Conservation (phyloP, 1,140 invertebrate genomes). For the Ctenoplectra terminalis region DNA sequence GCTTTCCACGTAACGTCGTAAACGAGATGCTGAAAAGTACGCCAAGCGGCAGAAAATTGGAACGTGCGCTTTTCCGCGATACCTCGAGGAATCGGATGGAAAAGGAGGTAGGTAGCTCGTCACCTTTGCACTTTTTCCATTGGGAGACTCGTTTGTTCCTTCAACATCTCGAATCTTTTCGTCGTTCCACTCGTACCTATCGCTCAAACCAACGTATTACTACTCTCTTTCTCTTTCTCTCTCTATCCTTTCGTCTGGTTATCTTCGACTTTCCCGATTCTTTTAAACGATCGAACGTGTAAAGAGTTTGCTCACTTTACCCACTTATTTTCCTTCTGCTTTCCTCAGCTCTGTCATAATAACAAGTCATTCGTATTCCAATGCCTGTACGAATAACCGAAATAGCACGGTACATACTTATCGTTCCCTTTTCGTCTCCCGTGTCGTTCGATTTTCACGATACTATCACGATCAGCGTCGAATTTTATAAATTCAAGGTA, state of each 20-base stretch:
- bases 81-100: slow-evolving; percentile 30
- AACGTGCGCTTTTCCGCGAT: slow-evolving; percentile 34
- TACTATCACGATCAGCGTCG: not conserved
- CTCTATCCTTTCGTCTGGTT: not conserved
- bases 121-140: slow-evolving; percentile 33
- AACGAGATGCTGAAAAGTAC: slow-evolving; percentile 60
- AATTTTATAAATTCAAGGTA: not conserved
- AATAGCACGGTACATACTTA: no score
- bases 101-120: not conserved
- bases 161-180: no score
- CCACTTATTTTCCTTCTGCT: fast-evolving
- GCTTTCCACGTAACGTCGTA: slow-evolving; percentile 63
- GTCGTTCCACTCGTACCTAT: not conserved
- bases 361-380: not conserved
- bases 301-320: no score
- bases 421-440: not conserved
- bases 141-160: slow-evolving; percentile 18
- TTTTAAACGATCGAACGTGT: not conserved
- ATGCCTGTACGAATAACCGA: not conserved
- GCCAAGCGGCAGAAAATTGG: slow-evolving; percentile 45
- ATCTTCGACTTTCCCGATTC: not conserved
- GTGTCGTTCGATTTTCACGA: not conserved
- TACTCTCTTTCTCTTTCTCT: not conserved
- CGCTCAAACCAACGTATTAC: not conserved
- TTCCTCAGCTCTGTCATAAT: not conserved